Evolutionary conservation across 2,797 vertebrate genomes (phyloP).

Genomic region (Falco cherrug): DNA sequence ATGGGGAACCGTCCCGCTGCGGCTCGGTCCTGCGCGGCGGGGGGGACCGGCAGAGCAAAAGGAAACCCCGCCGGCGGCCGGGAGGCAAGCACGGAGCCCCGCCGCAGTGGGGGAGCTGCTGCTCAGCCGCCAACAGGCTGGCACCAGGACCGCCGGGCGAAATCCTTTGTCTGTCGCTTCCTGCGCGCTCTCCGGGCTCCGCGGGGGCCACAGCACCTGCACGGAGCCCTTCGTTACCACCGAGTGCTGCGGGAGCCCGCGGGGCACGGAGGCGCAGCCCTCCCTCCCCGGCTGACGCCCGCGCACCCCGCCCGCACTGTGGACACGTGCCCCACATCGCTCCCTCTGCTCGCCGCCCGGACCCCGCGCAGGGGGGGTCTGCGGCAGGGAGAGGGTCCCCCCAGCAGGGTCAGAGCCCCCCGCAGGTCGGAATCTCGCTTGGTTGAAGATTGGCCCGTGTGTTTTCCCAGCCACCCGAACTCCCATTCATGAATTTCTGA

Average conservation of each 20-base stretch:
- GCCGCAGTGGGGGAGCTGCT: background rate
- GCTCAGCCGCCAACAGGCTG: background rate
- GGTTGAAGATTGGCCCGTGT: background rate
- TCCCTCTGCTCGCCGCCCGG: background rate
- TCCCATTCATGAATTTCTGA: conserved; percentile 66
- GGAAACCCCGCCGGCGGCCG: too few species aligned
- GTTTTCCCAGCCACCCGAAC: background rate
- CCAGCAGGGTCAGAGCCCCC: too few species aligned
- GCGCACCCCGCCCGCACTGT: background rate
- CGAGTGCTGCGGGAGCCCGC: background rate
- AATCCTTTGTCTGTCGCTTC: background rate
- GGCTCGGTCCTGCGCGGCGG: background rate
- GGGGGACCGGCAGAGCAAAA: too few species aligned
- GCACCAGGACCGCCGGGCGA: background rate
- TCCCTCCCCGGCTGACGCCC: background rate
- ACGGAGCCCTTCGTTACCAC: background rate
- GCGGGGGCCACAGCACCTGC: background rate
- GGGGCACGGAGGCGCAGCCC: background rate
- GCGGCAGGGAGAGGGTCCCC: background rate
- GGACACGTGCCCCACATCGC: background rate
- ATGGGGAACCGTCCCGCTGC: background rate
- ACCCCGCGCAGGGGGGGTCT: background rate
- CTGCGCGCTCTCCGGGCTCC: background rate
- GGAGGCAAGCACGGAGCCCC: background rate
- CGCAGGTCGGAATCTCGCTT: background rate